phyloP scores from a whole-genome alignment of 2,888 invertebrate genomes.

The Opisthograptis luteolata region DNA sequence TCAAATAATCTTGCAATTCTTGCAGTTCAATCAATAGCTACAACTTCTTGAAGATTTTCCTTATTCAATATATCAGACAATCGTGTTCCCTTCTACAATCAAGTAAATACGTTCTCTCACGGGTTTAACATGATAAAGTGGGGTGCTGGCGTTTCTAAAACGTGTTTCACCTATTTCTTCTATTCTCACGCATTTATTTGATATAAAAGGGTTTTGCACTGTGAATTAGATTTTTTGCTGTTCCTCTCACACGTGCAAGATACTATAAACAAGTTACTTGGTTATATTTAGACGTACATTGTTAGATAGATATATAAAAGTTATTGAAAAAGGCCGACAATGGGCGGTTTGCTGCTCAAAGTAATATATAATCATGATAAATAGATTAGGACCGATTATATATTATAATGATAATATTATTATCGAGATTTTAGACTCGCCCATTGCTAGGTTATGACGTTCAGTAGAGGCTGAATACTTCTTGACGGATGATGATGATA shows the following conservation, averaged over 20 bases:
- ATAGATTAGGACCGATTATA: too few relatives aligned
- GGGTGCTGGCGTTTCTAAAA: conserved; percentile 18
- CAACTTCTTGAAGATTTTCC: conserved; percentile 23
- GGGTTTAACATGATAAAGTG: conserved; percentile 38
- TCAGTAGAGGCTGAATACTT: too few relatives aligned
- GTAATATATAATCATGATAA: too few relatives aligned
- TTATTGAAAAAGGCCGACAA: too few relatives aligned
- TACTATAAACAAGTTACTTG: background rate
- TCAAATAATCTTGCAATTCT: background rate
- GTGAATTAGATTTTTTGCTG: conserved; percentile 17
- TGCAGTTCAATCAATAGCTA: background rate
- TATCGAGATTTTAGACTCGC: too few relatives aligned
- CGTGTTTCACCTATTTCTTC: conserved; percentile 17
- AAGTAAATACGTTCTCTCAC: conserved; percentile 42
- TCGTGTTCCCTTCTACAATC: conserved; percentile 40
- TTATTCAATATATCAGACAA: conserved; percentile 28
- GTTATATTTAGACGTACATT: too few relatives aligned
- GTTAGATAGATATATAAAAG: too few relatives aligned
- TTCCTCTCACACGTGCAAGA: background rate
- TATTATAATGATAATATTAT: too few relatives aligned
- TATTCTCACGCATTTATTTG: conserved; percentile 16
- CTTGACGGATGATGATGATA: too few relatives aligned
- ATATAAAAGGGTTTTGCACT: conserved; percentile 17
- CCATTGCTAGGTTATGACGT: too few relatives aligned
- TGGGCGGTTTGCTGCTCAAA: too few relatives aligned